Base-by-base conservation (phyloP, 2,888 invertebrate species). In the Cryptosula pallasiana region DNA sequence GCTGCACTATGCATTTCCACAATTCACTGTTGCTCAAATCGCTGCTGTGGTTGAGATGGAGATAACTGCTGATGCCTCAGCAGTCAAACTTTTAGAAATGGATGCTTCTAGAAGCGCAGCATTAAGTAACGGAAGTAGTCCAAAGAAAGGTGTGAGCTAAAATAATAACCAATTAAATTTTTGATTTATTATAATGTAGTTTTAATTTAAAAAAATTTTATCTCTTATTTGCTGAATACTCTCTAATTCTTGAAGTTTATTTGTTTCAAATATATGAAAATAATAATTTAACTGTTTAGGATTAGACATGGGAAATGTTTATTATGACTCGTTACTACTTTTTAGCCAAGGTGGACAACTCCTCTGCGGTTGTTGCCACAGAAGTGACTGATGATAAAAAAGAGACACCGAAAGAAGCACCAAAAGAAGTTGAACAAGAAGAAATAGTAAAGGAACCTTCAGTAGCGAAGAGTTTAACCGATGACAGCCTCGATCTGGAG, bases 1-100 rank as follows among this genome's bases (percentile, higher is more conserved):
- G 63, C 27, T 63, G 27, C 63, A 63, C 32, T 32, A 63, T 63
- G 63, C 63, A 9, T 63, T 63, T 27, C 63, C 63, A 2, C 63
- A 63, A 32, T 63, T 63, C 63, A 63, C 63, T 27, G 27, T 63
- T n/a, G 27, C 63, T 32, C 63, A 63, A 63, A 63, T 63, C 27
- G 63, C 63, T 32, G 63, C 32, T 34, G 34, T 63, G 3, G 63
- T 63, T 2, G 63, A 63, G 63, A 63, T 32, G 63, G 63, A 63
- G 27, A 63, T 63, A 2, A 63, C 63, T 2, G 63, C 63, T 13
- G 63, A 63, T 63, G 63, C 63, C 5, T 27, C 63, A 32, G 63
- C 63, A 3, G 32, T 32, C 63, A 63, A 63, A n/a, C n/a, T 63
- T 16, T 32, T 63, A 34, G 63, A 63, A 27, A 63, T 63, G 63